phyloP scores from a whole-genome alignment of 2,113 vertebrate genomes.

The Phrynocephalus versicolor region DNA sequence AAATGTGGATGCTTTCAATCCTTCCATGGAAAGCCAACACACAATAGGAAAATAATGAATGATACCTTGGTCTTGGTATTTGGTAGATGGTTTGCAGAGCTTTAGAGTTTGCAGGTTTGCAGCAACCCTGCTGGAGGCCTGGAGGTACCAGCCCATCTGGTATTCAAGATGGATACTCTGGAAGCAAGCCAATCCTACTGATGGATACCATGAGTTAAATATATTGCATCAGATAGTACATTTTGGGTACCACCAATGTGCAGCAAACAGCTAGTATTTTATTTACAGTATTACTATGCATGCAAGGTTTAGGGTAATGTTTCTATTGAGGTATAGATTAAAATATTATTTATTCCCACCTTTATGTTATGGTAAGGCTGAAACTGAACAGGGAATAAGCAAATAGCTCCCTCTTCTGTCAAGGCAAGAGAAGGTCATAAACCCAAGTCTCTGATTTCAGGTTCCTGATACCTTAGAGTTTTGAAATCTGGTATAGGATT shows the following conservation, averaged over 20 bases:
- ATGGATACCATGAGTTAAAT: neutral
- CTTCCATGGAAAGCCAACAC: neutral
- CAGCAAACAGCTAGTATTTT: neutral
- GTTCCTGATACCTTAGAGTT: neutral
- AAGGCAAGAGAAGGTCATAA: too few relatives aligned
- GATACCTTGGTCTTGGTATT: neutral
- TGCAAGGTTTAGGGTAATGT: neutral
- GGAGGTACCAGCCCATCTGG: neutral
- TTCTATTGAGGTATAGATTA: neutral
- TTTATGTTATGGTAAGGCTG: too few relatives aligned
- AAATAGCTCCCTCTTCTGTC: neutral
- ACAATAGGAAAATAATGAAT: neutral
- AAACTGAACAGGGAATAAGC: neutral
- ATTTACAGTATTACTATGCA: neutral
- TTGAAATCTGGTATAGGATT: neutral
- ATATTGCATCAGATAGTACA: too few relatives aligned
- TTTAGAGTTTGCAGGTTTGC: neutral
- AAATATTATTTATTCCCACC: too few relatives aligned
- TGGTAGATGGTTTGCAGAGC: neutral
- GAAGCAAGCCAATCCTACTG: neutral
- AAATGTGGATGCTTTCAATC: constrained; percentile 3
- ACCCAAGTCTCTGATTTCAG: neutral
- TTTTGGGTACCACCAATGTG: neutral
- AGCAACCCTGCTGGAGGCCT: neutral
- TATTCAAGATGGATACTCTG: neutral